These are phyloP conservation scores for Seladonia tumulorum DNA, from an alignment of 2,888 invertebrate species.

Conservation along the genomic window DNA sequence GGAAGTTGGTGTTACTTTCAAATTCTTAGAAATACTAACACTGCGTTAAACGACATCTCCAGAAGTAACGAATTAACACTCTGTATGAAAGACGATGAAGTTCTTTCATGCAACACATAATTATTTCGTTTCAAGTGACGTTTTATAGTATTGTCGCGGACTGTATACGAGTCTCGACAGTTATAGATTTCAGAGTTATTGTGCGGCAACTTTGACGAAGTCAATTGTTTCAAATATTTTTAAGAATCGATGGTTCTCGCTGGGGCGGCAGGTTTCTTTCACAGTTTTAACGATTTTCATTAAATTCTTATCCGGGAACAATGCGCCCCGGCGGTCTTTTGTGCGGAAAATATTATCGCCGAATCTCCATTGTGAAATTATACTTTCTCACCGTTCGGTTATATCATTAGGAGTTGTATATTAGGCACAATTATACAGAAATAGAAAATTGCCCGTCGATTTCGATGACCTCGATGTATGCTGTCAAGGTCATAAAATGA, in stretches of 20 bases:
- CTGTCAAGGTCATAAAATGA: too few species aligned
- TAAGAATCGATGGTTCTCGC: conserved; percentile 20
- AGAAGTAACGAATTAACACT: too few species aligned
- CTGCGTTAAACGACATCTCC: too few species aligned
- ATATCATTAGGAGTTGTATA: neutral
- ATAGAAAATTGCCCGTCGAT: neutral
- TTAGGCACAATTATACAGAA: neutral
- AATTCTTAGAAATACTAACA: neutral
- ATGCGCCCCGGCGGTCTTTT: conserved; percentile 26
- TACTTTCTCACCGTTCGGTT: neutral
- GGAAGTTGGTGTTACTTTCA: too few species aligned
- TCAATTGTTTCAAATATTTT: conserved; percentile 30
- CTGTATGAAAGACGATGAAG: too few species aligned
- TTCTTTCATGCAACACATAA: too few species aligned
- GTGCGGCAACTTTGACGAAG: conserved; percentile 33
- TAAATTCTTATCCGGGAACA: conserved; percentile 31
- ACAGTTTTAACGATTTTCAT: conserved; percentile 42
- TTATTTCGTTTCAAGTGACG: too few species aligned
- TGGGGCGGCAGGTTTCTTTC: conserved; percentile 11
- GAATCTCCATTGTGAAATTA: neutral
- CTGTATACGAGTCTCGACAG: neutral
- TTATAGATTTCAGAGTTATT: conserved; percentile 11
- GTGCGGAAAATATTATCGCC: conserved; percentile 1
- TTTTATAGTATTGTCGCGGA: too few species aligned
- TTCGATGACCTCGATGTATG: neutral